A percentile compares a stretch with the other conserved stretches of the same genome.
Conservation (phyloP, 2,113 vertebrate species). For the Pycnonotus jocosus region DNA sequence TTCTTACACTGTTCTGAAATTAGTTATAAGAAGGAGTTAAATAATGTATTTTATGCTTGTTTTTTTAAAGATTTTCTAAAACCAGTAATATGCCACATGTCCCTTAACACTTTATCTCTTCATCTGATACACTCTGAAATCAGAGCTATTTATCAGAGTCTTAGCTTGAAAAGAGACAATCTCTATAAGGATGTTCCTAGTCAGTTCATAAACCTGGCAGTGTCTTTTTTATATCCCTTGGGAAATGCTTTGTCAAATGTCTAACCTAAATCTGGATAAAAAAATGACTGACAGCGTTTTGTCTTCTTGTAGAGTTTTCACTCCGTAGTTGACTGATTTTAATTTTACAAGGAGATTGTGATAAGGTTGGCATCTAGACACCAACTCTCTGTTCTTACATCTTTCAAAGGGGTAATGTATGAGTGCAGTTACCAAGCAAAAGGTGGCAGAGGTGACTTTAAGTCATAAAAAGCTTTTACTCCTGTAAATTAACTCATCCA, state of each 20-base stretch:
- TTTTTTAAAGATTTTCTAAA: background rate
- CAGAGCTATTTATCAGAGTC: background rate
- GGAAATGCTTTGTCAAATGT: background rate
- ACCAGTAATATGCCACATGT: background rate
- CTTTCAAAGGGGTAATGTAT: background rate
- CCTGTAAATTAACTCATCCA: background rate
- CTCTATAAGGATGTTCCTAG: background rate
- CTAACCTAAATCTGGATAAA: slow-evolving; percentile 12
- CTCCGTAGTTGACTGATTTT: background rate
- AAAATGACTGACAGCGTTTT: background rate
- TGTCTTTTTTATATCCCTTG: background rate
- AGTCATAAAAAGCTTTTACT: background rate
- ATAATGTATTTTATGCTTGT: background rate
- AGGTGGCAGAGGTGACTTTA: background rate
- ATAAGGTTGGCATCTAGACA: background rate
- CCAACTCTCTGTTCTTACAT: background rate
- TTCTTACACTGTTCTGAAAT: background rate
- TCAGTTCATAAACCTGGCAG: background rate
- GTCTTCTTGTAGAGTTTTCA: background rate
- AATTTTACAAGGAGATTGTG: background rate
- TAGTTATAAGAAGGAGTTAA: background rate
- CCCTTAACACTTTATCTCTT: background rate
- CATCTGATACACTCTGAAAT: background rate
- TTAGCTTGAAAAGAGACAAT: background rate
- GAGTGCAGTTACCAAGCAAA: background rate